Conservation (phyloP, 2,797 vertebrate species). For the Borostomias antarcticus region DNA sequence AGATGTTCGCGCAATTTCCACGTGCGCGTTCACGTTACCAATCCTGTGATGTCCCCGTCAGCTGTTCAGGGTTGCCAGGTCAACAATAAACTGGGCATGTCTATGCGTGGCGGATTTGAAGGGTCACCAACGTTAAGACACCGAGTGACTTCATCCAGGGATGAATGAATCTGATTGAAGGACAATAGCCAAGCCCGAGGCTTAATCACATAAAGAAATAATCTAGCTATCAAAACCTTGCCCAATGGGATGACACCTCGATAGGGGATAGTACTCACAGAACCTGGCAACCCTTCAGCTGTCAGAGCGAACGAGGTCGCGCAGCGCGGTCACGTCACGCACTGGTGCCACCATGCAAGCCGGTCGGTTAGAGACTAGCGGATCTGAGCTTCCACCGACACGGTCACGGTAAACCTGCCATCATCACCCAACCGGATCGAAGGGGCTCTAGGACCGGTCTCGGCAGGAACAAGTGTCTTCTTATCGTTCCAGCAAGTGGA, state of each 20-base stretch:
- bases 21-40: constrained; percentile 59
- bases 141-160: too few species aligned
- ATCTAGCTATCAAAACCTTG: too few species aligned
- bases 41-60: constrained; percentile 56
- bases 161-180: too few species aligned
- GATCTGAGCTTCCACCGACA: constrained; percentile 32
- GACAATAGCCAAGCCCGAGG: too few species aligned
- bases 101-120: too few species aligned
- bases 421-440: background rate
- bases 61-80: constrained; percentile 40
- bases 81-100: too few species aligned
- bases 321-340: constrained; percentile 15
- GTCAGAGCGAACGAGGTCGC: constrained; percentile 32
- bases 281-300: constrained; percentile 34
- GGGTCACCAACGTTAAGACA: too few species aligned
- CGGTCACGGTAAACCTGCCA: background rate
- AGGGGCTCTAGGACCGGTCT: constrained; percentile 19
- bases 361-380: constrained; percentile 54
- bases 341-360: constrained; percentile 38
- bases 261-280: background rate
- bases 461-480: constrained; percentile 12
- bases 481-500: background rate
- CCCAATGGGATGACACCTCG: background rate
- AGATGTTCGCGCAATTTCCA: constrained; percentile 25
- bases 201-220: too few species aligned